Base-by-base conservation (phyloP, 2,113 vertebrate genomes). In the Brachirus orientalis region DNA sequence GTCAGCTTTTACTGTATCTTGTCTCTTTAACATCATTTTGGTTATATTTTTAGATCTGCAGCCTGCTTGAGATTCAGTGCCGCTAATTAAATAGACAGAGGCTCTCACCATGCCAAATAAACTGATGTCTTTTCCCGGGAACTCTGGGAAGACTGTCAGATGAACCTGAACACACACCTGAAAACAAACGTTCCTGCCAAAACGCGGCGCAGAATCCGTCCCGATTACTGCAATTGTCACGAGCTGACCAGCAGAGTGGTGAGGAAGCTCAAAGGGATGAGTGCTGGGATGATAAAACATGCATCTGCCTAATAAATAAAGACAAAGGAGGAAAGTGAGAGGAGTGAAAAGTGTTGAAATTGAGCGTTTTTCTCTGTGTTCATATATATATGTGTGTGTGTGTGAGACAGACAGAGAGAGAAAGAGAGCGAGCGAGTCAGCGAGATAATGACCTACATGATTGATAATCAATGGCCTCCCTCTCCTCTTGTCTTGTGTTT, bases 401-500 rank as follows among this genome's bases (percentile, higher is more conserved):
- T n/a, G n/a, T n/a, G n/a, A n/a, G n/a, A n/a, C n/a, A 10, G 43
- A 40, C 2, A 7, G 43, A 18, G 20, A 19, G 33, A 41, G 53
- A 19, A 36, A 40, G 54, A 40, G 37, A 47, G 53, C 56, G 69
- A 50, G 43, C 57, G 59, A 79, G 71, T 66, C 72, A 76, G 79
- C 19, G 67, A 88, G 88, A 86, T 91, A 93, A 90, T 89, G 90
- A 92, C 90, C 92, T 64, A 44, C 83, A 73, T 89, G 92, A 94
- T 93, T 94, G 92, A 93, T 92, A 94, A 94, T 94, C 92, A 70
- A 93, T 94, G 81, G 72, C 80, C 82, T 80, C 82, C 84, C 77
- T 83, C 90, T 89, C 81, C 72, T 78, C 86, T 69, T 69, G 90
- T 90, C 90, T 93, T 77, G 54, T 79, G 85, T 92, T 92, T 88